Conservation (phyloP, 2,113 vertebrate species). For the Columbina picui region DNA sequence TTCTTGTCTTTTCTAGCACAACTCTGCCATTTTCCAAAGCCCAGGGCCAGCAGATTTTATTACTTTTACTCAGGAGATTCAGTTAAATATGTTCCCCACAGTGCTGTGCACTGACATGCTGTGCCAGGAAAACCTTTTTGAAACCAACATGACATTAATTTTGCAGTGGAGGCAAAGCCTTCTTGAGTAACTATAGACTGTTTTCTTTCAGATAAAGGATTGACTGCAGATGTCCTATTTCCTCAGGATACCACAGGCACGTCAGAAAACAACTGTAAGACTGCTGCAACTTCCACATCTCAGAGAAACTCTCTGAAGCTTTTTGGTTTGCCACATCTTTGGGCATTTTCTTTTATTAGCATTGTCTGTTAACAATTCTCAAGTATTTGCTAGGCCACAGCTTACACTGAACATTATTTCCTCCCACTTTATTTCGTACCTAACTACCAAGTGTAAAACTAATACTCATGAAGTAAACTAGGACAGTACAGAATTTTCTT, state of each 20-base stretch:
- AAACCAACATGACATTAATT: not conserved
- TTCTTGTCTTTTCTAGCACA: not conserved
- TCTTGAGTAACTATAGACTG: rapidly evolving
- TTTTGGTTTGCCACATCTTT: not conserved
- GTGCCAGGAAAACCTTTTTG: not conserved
- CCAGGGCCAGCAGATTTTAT: not conserved
- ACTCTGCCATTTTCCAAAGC: not conserved
- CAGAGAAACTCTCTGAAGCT: not conserved
- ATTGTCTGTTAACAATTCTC: not conserved
- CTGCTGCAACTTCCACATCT: not conserved
- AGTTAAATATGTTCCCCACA: not conserved
- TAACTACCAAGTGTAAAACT: not conserved
- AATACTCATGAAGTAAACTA: not conserved
- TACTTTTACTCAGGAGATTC: not conserved
- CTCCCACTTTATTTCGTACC: not conserved
- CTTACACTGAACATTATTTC: not conserved
- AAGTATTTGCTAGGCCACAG: not conserved
- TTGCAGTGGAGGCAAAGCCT: not conserved
- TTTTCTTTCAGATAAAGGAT: not conserved
- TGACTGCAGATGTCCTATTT: not conserved
- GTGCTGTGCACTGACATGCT: not conserved
- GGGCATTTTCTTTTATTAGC: not conserved
- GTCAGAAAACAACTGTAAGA: not conserved
- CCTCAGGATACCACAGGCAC: not conserved
- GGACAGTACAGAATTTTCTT: not conserved